These are phyloP conservation scores for Carabus problematicus DNA, from an alignment of 2,888 invertebrate species.

Conservation along the genomic window DNA sequence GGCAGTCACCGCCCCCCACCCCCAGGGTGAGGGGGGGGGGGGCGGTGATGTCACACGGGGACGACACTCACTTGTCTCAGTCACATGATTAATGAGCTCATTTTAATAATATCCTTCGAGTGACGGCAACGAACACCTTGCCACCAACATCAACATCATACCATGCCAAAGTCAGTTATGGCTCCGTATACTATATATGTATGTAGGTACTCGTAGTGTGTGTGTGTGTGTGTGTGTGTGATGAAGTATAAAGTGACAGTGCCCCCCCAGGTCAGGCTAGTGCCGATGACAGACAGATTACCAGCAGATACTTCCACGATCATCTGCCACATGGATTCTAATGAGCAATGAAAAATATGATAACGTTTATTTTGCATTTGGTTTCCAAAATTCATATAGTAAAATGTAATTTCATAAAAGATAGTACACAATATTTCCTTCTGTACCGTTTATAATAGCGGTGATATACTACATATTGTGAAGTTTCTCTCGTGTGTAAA, in stretches of 20 bases:
- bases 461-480: too few relatives aligned
- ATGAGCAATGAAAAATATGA: too few relatives aligned
- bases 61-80: constrained; percentile 57
- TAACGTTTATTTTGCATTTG: too few relatives aligned
- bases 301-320: not conserved
- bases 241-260: not conserved
- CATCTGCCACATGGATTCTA: too few relatives aligned
- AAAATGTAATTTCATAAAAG: too few relatives aligned
- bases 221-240: constrained; percentile 3
- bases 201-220: not conserved
- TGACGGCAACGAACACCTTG: not conserved
- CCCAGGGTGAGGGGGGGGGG: constrained; percentile 42
- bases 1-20: not conserved
- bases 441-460: too few relatives aligned
- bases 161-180: not conserved
- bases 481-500: too few relatives aligned
- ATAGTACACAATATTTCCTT: too few relatives aligned
- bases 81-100: constrained; percentile 60
- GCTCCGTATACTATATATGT: not conserved
- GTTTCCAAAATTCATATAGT: too few relatives aligned
- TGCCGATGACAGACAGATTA: constrained; percentile 31
- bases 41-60: constrained; percentile 50
- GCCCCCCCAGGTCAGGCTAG: constrained; percentile 16
- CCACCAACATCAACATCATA: too few relatives aligned
- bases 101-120: constrained; percentile 60